phyloP scores from a whole-genome alignment of 2,113 vertebrate genomes.

The Rhagologus leucostigma region DNA sequence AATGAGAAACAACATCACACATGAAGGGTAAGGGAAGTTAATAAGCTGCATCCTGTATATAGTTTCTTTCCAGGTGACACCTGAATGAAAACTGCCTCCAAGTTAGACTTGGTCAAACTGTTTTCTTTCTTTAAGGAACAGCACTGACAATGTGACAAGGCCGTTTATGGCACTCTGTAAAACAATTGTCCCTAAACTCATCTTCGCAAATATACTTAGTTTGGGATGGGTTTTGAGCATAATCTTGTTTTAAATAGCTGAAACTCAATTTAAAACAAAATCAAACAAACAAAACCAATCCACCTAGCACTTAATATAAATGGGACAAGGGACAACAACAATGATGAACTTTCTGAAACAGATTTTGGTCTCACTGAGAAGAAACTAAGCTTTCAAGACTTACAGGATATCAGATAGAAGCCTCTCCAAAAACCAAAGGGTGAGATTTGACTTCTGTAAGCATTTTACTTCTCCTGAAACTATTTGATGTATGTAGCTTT shows the following conservation, averaged over 20 bases:
- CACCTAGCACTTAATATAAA: background rate
- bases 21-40: constrained; percentile 51
- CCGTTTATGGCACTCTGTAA: background rate
- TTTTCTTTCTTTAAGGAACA: background rate
- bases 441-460: background rate
- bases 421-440: background rate
- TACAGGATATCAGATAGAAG: background rate
- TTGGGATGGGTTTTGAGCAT: background rate
- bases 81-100: constrained; percentile 34
- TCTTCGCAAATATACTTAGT: background rate
- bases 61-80: constrained; percentile 48
- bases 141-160: background rate
- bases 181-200: background rate
- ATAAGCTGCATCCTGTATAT: constrained; percentile 45
- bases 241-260: background rate
- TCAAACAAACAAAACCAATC: background rate
- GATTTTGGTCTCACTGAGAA: background rate
- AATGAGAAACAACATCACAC: constrained; percentile 51
- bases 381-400: background rate
- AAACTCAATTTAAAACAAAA: background rate
- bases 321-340: rapidly evolving
- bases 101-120: background rate
- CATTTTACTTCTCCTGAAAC: background rate
- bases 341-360: background rate
- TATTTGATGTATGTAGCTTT: background rate